These are phyloP conservation scores for Drosophila leontia DNA, from an alignment of 1,140 invertebrate species.

Conservation along the genomic window DNA sequence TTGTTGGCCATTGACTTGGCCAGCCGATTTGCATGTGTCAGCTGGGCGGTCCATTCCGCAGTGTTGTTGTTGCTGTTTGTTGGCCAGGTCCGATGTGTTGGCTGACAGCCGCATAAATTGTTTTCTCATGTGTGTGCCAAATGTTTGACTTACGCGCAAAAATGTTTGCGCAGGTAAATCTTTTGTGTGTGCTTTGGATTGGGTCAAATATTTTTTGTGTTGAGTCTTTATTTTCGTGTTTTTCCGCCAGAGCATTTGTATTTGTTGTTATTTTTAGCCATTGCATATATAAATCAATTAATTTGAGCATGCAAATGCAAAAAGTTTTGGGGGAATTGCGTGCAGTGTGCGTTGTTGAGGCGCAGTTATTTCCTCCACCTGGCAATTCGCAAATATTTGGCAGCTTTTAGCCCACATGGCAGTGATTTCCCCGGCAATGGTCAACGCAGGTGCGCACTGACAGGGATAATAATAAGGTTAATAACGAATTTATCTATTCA, in stretches of 20 bases:
- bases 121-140: constrained; percentile 81
- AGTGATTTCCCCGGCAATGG: constrained; percentile 42
- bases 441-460: constrained; percentile 20
- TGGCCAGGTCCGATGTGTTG: constrained; percentile 38
- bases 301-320: constrained; percentile 69
- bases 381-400: constrained; percentile 41
- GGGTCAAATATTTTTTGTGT: constrained; percentile 21
- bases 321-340: constrained; percentile 35
- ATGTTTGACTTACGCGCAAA: constrained; percentile 80
- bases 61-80: constrained; percentile 12
- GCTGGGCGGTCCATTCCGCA: constrained; percentile 54
- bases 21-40: constrained; percentile 72
- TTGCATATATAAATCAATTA: constrained; percentile 77
- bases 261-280: constrained; percentile 27
- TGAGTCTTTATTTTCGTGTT: constrained; percentile 42
- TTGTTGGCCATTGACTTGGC: constrained; percentile 56
- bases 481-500: background rate
- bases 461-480: background rate
- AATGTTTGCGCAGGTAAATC: constrained; percentile 65
- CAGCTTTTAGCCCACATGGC: constrained; percentile 42
- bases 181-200: constrained; percentile 52
- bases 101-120: constrained; percentile 77
- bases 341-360: background rate
- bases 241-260: constrained; percentile 49
- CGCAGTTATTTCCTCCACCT: constrained; percentile 63